Percentiles rank a stretch among this genome's conserved stretches.
Evolutionary conservation across 2,888 invertebrate genomes (phyloP).

Genomic region (Beris chalybata): DNA sequence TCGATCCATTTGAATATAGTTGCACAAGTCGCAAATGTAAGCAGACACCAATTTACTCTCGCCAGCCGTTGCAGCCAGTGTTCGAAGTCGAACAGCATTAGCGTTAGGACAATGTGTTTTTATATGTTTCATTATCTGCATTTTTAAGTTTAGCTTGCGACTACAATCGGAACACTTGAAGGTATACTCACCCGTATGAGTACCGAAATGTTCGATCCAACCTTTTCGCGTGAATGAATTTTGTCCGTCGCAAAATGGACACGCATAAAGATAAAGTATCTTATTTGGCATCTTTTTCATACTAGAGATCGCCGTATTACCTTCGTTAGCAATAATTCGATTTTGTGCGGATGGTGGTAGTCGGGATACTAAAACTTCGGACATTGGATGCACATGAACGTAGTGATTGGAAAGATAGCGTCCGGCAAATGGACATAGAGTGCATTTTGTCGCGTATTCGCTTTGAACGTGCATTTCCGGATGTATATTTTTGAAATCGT

Average conservation of each 20-base stretch:
- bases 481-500: slow-evolving; percentile 41
- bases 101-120: slow-evolving; percentile 18
- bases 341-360: slow-evolving; percentile 52
- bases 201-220: slow-evolving; percentile 68
- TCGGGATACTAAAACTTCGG: slow-evolving; percentile 68
- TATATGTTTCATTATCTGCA: slow-evolving; percentile 40
- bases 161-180: slow-evolving; percentile 66
- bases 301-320: neutral
- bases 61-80: neutral
- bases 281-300: slow-evolving; percentile 8
- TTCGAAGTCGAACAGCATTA: slow-evolving; percentile 12
- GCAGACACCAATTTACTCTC: slow-evolving; percentile 50
- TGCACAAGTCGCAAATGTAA: slow-evolving; percentile 71
- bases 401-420: slow-evolving; percentile 64
- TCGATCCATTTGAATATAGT: slow-evolving; percentile 69
- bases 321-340: slow-evolving; percentile 14
- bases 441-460: slow-evolving; percentile 42
- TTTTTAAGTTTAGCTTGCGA: slow-evolving; percentile 27
- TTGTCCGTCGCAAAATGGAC: slow-evolving; percentile 49
- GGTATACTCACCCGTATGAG: slow-evolving; percentile 78
- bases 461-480: slow-evolving; percentile 49
- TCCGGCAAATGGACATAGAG: slow-evolving; percentile 44
- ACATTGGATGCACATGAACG: slow-evolving; percentile 63
- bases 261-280: slow-evolving; percentile 42
- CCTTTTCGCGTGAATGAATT: slow-evolving; percentile 38